Conservation (phyloP, 2,888 invertebrate species). For the Lepeophtheirus nordmannii region DNA sequence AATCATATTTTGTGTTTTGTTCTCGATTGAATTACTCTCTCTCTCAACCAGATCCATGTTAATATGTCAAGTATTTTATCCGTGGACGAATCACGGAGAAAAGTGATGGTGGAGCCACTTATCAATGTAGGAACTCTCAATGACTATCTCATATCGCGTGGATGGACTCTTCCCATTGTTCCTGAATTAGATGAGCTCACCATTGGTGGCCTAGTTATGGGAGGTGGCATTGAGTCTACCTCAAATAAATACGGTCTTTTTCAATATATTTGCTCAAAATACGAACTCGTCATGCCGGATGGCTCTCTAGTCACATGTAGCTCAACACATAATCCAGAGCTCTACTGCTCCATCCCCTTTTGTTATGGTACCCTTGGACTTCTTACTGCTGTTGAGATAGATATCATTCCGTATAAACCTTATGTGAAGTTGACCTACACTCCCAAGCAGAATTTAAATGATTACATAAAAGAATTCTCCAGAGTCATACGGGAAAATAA, state of each 20-base stretch:
- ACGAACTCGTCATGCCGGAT: slow-evolving; percentile 56
- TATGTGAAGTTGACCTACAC: slow-evolving; percentile 47
- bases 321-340: slow-evolving; percentile 52
- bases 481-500: slow-evolving; percentile 35
- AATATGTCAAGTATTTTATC: slow-evolving; percentile 11
- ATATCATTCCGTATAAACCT: slow-evolving; percentile 47
- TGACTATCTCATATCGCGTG: background rate
- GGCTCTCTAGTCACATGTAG: slow-evolving; percentile 54
- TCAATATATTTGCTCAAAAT: slow-evolving; percentile 58
- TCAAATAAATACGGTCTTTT: slow-evolving; percentile 61
- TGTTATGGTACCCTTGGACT: slow-evolving; percentile 68
- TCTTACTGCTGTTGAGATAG: slow-evolving; percentile 54
- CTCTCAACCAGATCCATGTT: slow-evolving; percentile 1
- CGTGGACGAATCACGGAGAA: background rate
- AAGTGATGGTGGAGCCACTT: slow-evolving; percentile 9
- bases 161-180: slow-evolving; percentile 10
- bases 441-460: slow-evolving; percentile 43
- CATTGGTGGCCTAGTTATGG: slow-evolving; percentile 56
- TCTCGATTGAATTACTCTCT: too few species aligned
- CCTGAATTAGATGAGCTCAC: slow-evolving; percentile 16
- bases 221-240: slow-evolving; percentile 61
- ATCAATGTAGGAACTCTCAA: slow-evolving; percentile 2
- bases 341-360: slow-evolving; percentile 64
- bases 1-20: background rate
- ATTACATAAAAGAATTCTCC: slow-evolving; percentile 40